Evolutionary conservation across 92 coral and sea anemone genomes (phyloP).

Genomic region (Umimayanthus kanabou): DNA sequence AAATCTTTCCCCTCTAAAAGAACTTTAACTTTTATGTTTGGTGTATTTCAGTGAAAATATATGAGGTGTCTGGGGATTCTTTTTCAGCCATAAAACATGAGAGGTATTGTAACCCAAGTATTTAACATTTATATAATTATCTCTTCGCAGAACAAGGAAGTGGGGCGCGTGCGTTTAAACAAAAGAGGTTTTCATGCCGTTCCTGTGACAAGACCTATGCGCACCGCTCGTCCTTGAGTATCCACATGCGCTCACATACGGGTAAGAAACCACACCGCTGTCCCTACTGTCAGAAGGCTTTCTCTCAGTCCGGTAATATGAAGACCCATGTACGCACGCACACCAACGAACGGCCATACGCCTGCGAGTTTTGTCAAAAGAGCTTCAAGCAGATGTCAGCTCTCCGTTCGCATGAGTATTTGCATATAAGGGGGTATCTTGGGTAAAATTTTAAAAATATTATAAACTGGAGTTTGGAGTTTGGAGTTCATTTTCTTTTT

Average conservation of each 20-base stretch:
- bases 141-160: neutral
- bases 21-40: too few species aligned
- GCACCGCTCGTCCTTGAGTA: constrained; percentile 11
- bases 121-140: too few species aligned
- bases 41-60: too few species aligned
- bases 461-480: too few species aligned
- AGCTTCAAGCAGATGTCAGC: constrained; percentile 30
- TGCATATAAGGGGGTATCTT: neutral
- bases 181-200: neutral
- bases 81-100: too few species aligned
- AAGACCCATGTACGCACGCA: constrained; percentile 22
- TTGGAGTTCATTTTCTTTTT: too few species aligned
- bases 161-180: neutral
- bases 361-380: constrained; percentile 16
- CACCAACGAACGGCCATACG: constrained; percentile 33
- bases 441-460: neutral
- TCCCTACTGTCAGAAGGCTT: constrained; percentile 30
- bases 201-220: constrained; percentile 11
- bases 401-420: constrained; percentile 19
- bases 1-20: too few species aligned
- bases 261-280: constrained; percentile 37
- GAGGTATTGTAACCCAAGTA: too few species aligned
- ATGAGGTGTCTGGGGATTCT: too few species aligned
- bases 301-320: constrained; percentile 34
- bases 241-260: constrained; percentile 41